Base-by-base conservation (phyloP, 2,797 vertebrate genomes). In the Coregonus ussuriensis region DNA sequence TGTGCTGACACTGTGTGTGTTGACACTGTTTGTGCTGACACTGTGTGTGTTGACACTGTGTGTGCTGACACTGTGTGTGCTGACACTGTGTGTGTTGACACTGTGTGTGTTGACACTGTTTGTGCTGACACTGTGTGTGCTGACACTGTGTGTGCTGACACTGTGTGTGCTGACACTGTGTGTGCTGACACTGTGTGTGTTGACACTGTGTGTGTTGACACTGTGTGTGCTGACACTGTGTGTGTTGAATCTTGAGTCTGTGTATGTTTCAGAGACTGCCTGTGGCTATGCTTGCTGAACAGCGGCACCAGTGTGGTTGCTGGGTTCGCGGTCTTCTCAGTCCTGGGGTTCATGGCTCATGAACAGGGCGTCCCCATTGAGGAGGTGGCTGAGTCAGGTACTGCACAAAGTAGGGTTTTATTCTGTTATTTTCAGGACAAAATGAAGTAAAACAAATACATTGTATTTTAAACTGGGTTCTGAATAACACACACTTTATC, bases 301-400 rank as follows among this genome's bases (percentile, higher is more conserved):
- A 92, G 93, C 62, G 47, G 59, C 0, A 95, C 94, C 79, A 95
- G 94, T 56, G 0, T 95, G 1, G 90, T 94, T 0, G 94, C 93
- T 71, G 94, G 94, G 1, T 95, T 95, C 77, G 93, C 93, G 0
- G 94, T 95, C 31, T 95, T 95, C 87, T 95, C 94, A 0, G 93
- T 95, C 70, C 84, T 95, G 71, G 94, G 94, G n/a, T 95, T 95
- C 85, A 95, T 95, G 94, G 90, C 94, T 35, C 87, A 93, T 2
- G 80, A 93, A 82, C 93, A 94, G 74, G 91, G 91, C 0, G 81
- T 88, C 71, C 85, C 93, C 25, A 91, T 95, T 14, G 84, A 85
- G n/a, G 84, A 91, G 3, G 94, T 95, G 77, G 93, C 94, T 0
- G 94, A 95, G 79, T 93, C 94, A 87, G 94, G 94, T 95, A 91